These are phyloP conservation scores for Morpho deidamia DNA, from an alignment of 2,888 invertebrate genomes.

Conservation along the genomic window DNA sequence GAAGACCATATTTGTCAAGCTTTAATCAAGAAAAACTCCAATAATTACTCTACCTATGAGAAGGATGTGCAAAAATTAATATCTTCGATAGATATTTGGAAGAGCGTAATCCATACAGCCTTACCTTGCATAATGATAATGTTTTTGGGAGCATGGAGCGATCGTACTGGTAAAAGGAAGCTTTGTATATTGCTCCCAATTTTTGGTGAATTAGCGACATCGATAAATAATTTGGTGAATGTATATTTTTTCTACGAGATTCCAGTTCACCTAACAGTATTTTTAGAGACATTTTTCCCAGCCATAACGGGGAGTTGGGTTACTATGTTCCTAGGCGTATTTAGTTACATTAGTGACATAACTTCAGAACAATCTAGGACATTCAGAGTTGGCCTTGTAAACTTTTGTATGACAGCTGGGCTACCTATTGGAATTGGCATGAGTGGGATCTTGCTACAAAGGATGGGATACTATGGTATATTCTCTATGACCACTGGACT, in stretches of 20 bases:
- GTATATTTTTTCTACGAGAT: constrained; percentile 78
- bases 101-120: constrained; percentile 72
- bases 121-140: constrained; percentile 77
- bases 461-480: constrained; percentile 66
- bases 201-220: constrained; percentile 71
- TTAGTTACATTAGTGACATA: constrained; percentile 81
- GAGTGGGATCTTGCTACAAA: constrained; percentile 67
- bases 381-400: constrained; percentile 79
- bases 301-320: constrained; percentile 77
- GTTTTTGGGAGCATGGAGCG: constrained; percentile 81
- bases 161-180: constrained; percentile 76
- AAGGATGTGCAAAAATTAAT: constrained; percentile 79
- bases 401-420: constrained; percentile 79
- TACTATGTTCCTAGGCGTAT: constrained; percentile 77
- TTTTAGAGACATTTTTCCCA: constrained; percentile 73
- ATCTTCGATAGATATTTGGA: constrained; percentile 77
- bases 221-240: constrained; percentile 70
- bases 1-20: constrained; percentile 59
- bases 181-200: constrained; percentile 77
- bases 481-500: constrained; percentile 55
- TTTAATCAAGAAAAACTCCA: constrained; percentile 48
- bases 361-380: constrained; percentile 79
- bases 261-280: constrained; percentile 73
- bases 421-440: constrained; percentile 75
- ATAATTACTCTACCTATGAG: constrained; percentile 81